Evolutionary conservation across 2,113 vertebrate species (phyloP).

Genomic region (Andinoacara biseriatus): DNA sequence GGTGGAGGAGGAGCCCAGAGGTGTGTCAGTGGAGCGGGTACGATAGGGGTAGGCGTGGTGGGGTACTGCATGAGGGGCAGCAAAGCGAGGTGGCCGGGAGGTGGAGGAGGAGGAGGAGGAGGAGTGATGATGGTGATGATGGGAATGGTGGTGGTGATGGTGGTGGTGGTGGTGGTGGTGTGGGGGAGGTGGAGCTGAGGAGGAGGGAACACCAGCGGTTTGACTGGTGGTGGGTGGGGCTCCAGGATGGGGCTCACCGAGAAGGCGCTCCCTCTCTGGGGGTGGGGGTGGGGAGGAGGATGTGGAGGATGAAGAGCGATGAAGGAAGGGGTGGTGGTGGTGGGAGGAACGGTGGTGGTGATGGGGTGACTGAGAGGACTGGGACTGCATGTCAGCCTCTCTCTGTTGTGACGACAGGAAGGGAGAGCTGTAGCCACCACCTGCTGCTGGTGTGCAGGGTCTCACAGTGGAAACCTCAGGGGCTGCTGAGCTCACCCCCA

Average conservation of each 20-base stretch:
- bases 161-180: conserved; percentile 75
- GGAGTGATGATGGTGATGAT: conserved; percentile 45
- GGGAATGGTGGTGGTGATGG: conserved; percentile 76
- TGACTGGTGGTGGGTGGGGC: conserved; percentile 20
- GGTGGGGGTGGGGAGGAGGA: conserved; percentile 70
- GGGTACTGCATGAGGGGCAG: conserved; percentile 36
- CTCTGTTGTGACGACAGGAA: conserved; percentile 88
- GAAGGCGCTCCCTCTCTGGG: conserved; percentile 71
- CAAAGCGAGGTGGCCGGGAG: conserved; percentile 62
- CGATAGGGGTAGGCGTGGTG: conserved; percentile 80
- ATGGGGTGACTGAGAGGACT: conserved; percentile 62
- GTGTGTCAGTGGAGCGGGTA: conserved; percentile 85
- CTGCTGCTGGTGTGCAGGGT: conserved; percentile 72
- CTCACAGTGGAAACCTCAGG: conserved; percentile 69
- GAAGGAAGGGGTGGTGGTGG: conserved; percentile 68
- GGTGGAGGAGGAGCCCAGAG: conserved; percentile 60
- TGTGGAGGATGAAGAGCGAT: conserved; percentile 79
- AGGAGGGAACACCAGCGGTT: conserved; percentile 12
- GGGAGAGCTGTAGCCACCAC: conserved; percentile 89
- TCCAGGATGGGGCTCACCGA: conserved; percentile 55
- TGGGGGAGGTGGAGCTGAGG: conserved; percentile 39
- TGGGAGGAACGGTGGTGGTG: conserved; percentile 67
- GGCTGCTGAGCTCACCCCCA: conserved; percentile 54
- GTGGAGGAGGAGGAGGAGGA: conserved; percentile 66
- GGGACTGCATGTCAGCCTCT: conserved; percentile 84